Evolutionary conservation across 2,113 vertebrate species (phyloP), one percentile per base, ranked within the genome.

Genomic region (Saguinus imperator): DNA sequence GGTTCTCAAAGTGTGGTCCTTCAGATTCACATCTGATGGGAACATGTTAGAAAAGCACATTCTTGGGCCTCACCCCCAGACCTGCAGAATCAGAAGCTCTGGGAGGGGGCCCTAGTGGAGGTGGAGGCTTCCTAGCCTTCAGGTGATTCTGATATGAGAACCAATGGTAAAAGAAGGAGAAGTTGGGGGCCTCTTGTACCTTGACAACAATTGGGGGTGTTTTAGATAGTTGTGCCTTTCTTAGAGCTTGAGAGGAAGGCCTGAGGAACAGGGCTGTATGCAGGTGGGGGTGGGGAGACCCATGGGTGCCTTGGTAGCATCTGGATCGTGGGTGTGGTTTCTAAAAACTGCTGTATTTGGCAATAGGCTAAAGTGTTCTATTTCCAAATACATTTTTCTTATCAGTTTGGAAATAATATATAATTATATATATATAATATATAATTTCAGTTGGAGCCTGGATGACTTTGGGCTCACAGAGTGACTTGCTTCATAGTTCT

Each of bases 311-410:
- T 61, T 68, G 57, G 14, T 92, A 68, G 50, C 85, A 85, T 32
- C 21, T 92, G 50, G 27, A 79, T 84, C 57, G 68, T 8, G 20
- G 16, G 8, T 55, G 3, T 80, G 29, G 76, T 35, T 92, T 87
- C 80, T 20, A 32, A 52, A 82, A 48, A 61, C 32, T 17, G 5
- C 58, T 96, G 9, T 80, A 29, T 81, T 79, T 94, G 82, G 50
- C 5, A 68, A 52, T 16, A 81, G 48, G 75, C 32, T 72, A n/a
- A 89, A 40, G 32, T 45, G 20, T 89, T 11, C 5, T 87, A 84
- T 82, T 87, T 94, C 75, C 48, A 87, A 94, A 92, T 58, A 61
- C 1, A 25, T 72, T 87, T 91, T 97, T 97, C 57, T 88, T 79
- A 86, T 84, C 35, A 77, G 16, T 55, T 45, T 87, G 29, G 48